These are phyloP conservation scores for Aphodius granarius DNA, from an alignment of 2,888 invertebrate species.

Conservation along the genomic window DNA sequence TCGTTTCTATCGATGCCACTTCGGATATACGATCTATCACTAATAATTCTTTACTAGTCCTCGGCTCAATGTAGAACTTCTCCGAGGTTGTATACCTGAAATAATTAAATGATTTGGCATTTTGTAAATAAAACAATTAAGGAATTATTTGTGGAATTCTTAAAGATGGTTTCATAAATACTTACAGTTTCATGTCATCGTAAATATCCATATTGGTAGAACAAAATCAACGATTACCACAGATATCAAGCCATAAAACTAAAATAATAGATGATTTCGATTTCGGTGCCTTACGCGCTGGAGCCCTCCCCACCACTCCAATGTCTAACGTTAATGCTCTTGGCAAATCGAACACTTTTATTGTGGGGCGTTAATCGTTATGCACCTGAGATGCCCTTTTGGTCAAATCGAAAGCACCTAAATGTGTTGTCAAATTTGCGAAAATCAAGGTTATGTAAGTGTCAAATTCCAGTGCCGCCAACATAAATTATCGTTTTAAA, in stretches of 20 bases:
- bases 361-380: no score
- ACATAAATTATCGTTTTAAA: background rate
- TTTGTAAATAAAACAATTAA: slow-evolving; percentile 13
- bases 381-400: no score
- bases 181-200: slow-evolving; percentile 76
- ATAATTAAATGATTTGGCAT: slow-evolving; percentile 34
- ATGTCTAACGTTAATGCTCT: no score
- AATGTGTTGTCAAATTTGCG: background rate
- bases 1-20: slow-evolving; percentile 41
- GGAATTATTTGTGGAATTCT: background rate
- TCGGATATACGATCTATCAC: slow-evolving; percentile 77
- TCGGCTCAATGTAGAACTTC: slow-evolving; percentile 85
- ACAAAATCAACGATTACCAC: background rate
- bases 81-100: slow-evolving; percentile 84
- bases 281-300: no score
- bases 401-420: no score
- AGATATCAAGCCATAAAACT: background rate
- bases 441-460: background rate
- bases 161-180: slow-evolving; percentile 36
- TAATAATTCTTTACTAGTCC: slow-evolving; percentile 72
- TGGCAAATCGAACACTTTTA: no score
- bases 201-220: slow-evolving; percentile 55
- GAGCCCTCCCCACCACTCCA: no score
- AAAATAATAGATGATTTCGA: slow-evolving; percentile 3
- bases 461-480: background rate